Base-by-base conservation (phyloP, 2,888 invertebrate species). In the Anagyrus pseudococci region DNA sequence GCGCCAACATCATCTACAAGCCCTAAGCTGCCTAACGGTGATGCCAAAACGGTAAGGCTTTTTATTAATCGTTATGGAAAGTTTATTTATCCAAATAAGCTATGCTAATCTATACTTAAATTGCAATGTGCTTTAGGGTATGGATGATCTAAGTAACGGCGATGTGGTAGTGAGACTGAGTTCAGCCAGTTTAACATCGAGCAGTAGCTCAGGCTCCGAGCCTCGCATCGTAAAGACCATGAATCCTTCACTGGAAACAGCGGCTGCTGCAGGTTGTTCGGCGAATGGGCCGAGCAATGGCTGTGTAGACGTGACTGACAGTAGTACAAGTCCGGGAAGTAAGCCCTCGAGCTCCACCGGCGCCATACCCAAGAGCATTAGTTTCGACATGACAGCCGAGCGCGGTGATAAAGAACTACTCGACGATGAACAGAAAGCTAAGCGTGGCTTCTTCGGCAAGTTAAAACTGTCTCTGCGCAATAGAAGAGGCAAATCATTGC, bases 331-430 rank as follows among this genome's bases (percentile, higher is more conserved):
- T 13, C 72, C 72, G 19, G 73, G 69, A 41, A 66, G 78, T 43
- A 86, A 85, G 69, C 83, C 84, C 0, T 81, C 79, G 2, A 83
- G 85, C 20, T 89, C 90, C 0, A 92, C 91, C 0, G 94, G 94
- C 0, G 92, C 94, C 1, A 94, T 95, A 73, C 93, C 94, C 1
- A 95, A 95, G 82, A 94, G 93, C 74, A 94, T 94, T 72, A 94
- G 93, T 77, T 94, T 94, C 73, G 94, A 95, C 81, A 91, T 93
- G 77, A 92, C 92, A 0, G 93, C 94, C 0, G 93, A 93, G 75
- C 89, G 93, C 70, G 87, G 88, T 1, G 89, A 90, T 72, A 87
- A 88, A 82, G 84, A 83, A 67, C 71, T 81, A 59, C 80, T 83
- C 67, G 85, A 84, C 69, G 87, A 86, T 47, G 85, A 85, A 66